Percentiles rank a stretch among this genome's conserved stretches.
These are phyloP conservation scores for zebrafish (Danio rerio) DNA, from an alignment of 2,113 vertebrate species.

Conservation along the genomic window DNA sequence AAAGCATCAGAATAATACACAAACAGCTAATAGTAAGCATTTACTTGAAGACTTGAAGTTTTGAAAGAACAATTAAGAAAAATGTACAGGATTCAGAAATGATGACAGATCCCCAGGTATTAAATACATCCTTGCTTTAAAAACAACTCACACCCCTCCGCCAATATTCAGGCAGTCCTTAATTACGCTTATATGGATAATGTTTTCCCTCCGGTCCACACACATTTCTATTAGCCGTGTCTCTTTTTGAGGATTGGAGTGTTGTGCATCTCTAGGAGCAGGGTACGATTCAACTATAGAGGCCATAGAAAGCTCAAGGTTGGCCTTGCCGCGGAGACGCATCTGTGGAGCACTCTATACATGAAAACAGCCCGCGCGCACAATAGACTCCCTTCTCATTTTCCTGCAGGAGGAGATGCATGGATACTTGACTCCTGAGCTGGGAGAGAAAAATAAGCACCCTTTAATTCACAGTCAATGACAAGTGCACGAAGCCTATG, in stretches of 20 bases:
- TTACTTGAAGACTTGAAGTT: neutral
- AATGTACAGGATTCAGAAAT: neutral
- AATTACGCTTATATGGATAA: neutral
- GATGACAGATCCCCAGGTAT: neutral
- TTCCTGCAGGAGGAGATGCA: slow-evolving; percentile 18
- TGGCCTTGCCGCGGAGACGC: slow-evolving; percentile 23
- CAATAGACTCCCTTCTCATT: slow-evolving; percentile 44
- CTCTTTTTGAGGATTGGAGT: slow-evolving; percentile 4
- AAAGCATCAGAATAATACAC: too few relatives aligned
- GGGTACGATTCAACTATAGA: neutral
- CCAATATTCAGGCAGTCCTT: neutral
- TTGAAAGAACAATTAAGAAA: neutral
- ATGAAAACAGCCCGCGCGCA: slow-evolving; percentile 17
- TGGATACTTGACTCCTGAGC: slow-evolving; percentile 37
- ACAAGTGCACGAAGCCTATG: neutral
- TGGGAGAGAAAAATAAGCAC: slow-evolving; percentile 32
- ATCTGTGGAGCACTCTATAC: slow-evolving; percentile 11
- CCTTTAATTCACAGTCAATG: slow-evolving; percentile 8
- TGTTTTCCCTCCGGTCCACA: neutral
- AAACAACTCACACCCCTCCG: neutral
- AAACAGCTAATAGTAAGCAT: neutral
- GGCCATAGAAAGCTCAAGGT: slow-evolving; percentile 41
- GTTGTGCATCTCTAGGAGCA: neutral
- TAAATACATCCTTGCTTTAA: neutral
- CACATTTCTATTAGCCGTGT: neutral